Evolutionary conservation across 2,888 invertebrate species (phyloP).

Genomic region (Pseudococcus longispinus): DNA sequence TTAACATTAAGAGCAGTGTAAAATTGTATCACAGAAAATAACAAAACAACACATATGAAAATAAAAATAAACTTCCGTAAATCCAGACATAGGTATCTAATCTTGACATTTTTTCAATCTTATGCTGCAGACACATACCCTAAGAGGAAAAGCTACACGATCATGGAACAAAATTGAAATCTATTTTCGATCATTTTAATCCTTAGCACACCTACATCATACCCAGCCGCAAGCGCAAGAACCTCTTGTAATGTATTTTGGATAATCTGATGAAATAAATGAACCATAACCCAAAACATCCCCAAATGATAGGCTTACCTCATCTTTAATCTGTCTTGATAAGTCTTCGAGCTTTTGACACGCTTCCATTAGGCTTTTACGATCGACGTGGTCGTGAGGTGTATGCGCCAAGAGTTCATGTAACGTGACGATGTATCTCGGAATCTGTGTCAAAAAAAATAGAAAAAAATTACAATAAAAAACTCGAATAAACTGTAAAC

Average conservation of each 20-base stretch:
- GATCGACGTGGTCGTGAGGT: conserved; percentile 91
- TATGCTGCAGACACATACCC: not conserved
- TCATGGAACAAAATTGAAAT: not conserved
- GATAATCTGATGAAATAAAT: not conserved
- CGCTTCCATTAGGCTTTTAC: conserved; percentile 86
- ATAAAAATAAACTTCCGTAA: too few species aligned
- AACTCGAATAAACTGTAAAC: not conserved
- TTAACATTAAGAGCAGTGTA: not conserved
- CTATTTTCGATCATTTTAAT: conserved; percentile 11
- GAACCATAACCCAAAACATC: conserved; percentile 4
- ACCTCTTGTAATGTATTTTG: not conserved
- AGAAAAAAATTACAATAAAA: not conserved
- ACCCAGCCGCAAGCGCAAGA: not conserved
- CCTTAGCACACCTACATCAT: not conserved
- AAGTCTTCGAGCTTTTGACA: conserved; percentile 85
- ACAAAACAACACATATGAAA: too few species aligned
- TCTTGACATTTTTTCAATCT: not conserved
- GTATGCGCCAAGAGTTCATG: conserved; percentile 91
- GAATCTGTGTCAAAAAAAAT: conserved; percentile 70
- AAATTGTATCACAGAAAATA: too few species aligned
- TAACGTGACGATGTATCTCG: conserved; percentile 88
- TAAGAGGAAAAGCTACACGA: not conserved
- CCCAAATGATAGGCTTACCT: conserved; percentile 65
- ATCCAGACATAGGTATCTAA: not conserved
- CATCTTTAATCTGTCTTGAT: conserved; percentile 86